phyloP scores from a whole-genome alignment of 2,888 invertebrate species.

The Standfussiana lucernea region DNA sequence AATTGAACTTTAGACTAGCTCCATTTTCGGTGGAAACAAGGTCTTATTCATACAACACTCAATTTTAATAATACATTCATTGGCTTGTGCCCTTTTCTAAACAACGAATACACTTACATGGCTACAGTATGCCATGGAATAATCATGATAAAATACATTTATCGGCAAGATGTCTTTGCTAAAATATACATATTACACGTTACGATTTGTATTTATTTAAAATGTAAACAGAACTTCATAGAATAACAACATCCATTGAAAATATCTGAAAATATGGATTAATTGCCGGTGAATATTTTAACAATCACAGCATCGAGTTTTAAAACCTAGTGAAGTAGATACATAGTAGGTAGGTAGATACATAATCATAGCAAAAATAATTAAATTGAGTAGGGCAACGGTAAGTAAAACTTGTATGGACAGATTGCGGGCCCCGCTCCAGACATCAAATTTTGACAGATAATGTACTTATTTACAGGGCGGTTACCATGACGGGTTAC shows the following conservation, averaged over 20 bases:
- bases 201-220: not conserved
- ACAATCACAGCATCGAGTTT: conserved; percentile 42
- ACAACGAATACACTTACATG: not conserved
- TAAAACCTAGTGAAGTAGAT: conserved; percentile 25
- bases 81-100: conserved; percentile 9
- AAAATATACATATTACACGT: not conserved
- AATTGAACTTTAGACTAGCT: not conserved
- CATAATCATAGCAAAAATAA: conserved; percentile 41
- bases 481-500: too few relatives aligned
- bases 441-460: too few relatives aligned
- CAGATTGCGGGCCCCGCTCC: not conserved
- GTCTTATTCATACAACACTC: not conserved
- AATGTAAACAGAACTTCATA: not conserved
- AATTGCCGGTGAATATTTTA: conserved; percentile 17
- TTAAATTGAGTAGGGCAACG: conserved; percentile 8
- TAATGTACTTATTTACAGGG: too few relatives aligned
- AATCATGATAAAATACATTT: conserved; percentile 18
- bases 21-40: not conserved
- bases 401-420: conserved; percentile 7
- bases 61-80: not conserved
- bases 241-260: conserved; percentile 3
- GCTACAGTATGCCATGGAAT: not conserved
- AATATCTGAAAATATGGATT: conserved; percentile 7
- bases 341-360: conserved; percentile 16
- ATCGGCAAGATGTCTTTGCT: conserved; percentile 8